Evolutionary conservation across 2,888 invertebrate genomes (phyloP).

Genomic region (Azorinus chamasolen): DNA sequence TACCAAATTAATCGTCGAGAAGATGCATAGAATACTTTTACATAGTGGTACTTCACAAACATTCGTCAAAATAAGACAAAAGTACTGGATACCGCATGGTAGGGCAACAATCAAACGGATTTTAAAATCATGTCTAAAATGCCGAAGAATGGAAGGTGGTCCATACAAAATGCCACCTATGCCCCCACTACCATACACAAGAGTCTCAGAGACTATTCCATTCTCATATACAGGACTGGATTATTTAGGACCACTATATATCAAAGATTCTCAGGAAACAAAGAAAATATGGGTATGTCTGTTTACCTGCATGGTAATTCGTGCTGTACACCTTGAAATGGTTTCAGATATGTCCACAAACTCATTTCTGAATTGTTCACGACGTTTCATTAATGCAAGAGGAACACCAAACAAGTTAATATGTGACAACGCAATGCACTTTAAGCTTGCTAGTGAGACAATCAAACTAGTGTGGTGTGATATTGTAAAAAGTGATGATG

Average conservation of each 20-base stretch:
- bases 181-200: slow-evolving; percentile 30
- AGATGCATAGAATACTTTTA: not conserved
- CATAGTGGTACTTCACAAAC: slow-evolving; percentile 34
- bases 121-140: slow-evolving; percentile 18
- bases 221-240: slow-evolving; percentile 35
- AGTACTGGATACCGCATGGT: slow-evolving; percentile 31
- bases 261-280: slow-evolving; percentile 9
- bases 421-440: slow-evolving; percentile 12
- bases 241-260: slow-evolving; percentile 42
- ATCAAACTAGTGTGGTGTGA: not conserved
- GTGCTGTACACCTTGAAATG: slow-evolving; percentile 6
- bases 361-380: slow-evolving; percentile 1
- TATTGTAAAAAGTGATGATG: slow-evolving; percentile 8
- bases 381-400: not conserved
- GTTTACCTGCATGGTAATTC: slow-evolving; percentile 4
- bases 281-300: slow-evolving; percentile 9
- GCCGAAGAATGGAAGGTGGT: slow-evolving; percentile 24
- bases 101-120: slow-evolving; percentile 16
- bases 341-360: not conserved
- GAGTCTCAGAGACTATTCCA: slow-evolving; percentile 25
- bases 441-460: not conserved
- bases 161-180: slow-evolving; percentile 34
- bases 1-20: slow-evolving; percentile 8
- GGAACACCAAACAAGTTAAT: slow-evolving; percentile 1
- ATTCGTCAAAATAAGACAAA: not conserved